These are phyloP conservation scores for Ceriagrion tenellum DNA, from an alignment of 2,888 invertebrate genomes.

Conservation along the genomic window DNA sequence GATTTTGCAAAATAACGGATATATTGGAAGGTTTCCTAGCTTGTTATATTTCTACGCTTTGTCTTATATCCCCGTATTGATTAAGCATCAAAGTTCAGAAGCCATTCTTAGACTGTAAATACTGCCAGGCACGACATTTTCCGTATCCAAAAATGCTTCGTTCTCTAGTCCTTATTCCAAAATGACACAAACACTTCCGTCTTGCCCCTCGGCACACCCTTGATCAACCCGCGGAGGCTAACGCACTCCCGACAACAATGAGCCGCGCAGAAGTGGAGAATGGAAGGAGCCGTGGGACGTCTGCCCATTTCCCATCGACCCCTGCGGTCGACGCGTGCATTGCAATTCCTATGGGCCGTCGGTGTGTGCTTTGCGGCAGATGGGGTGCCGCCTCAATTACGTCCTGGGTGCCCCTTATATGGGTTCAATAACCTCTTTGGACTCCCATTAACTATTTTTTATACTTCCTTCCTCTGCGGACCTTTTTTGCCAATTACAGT, in stretches of 20 bases:
- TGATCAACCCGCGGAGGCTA: background rate
- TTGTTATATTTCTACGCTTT: too few relatives aligned
- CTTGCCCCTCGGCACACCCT: background rate
- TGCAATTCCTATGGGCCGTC: background rate
- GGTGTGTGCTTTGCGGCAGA: slow-evolving; percentile 43
- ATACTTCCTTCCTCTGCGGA: background rate
- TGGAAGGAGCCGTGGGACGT: background rate
- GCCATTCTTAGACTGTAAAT: too few relatives aligned
- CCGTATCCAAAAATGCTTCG: background rate
- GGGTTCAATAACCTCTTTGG: background rate
- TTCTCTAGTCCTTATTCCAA: background rate
- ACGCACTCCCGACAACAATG: slow-evolving; percentile 23
- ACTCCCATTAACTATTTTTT: background rate
- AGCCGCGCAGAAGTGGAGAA: slow-evolving; percentile 5
- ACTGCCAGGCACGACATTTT: too few relatives aligned
- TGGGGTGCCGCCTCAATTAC: slow-evolving; percentile 34
- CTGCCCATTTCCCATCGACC: background rate
- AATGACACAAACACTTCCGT: background rate
- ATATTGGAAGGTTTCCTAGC: too few relatives aligned
- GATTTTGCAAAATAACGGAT: too few relatives aligned
- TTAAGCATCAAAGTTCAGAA: too few relatives aligned
- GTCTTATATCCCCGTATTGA: too few relatives aligned
- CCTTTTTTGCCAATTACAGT: too few relatives aligned
- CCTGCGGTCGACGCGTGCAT: slow-evolving; percentile 16
- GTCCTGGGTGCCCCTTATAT: background rate